Evolutionary conservation across 2,113 vertebrate species (phyloP).

Genomic region (Gymnogyps californianus): DNA sequence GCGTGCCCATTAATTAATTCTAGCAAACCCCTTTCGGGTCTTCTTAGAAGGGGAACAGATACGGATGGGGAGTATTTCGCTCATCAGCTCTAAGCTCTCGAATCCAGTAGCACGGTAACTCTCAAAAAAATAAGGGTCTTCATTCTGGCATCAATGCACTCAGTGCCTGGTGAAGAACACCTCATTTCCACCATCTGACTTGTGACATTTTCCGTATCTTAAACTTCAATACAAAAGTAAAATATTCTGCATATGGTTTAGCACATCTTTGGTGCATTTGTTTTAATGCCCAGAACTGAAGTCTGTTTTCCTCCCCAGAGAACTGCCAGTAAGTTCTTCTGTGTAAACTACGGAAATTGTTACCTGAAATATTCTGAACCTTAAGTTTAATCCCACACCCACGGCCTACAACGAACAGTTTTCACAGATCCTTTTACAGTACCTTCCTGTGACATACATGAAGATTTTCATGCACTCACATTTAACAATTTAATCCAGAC

Average conservation of each 20-base stretch:
- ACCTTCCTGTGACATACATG: no score
- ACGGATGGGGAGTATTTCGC: rapidly evolving
- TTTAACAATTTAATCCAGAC: background rate
- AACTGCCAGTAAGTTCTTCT: background rate
- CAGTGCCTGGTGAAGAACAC: background rate
- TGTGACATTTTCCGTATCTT: background rate
- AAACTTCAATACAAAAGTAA: background rate
- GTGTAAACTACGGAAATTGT: background rate
- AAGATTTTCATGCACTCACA: background rate
- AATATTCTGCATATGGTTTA: background rate
- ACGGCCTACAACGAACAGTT: background rate
- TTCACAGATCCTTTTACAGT: background rate
- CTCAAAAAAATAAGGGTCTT: background rate
- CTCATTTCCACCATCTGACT: background rate
- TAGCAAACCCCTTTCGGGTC: background rate
- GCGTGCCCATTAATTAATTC: background rate
- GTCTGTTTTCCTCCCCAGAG: background rate
- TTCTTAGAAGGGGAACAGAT: rapidly evolving
- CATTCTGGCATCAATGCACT: background rate
- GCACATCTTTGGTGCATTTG: no score
- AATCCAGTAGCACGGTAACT: background rate
- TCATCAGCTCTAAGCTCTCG: background rate
- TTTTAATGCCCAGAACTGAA: background rate
- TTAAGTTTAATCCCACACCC: background rate
- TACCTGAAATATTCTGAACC: background rate